phyloP scores from a whole-genome alignment of 2,113 vertebrate species.

The Ibidorhyncha struthersii region DNA sequence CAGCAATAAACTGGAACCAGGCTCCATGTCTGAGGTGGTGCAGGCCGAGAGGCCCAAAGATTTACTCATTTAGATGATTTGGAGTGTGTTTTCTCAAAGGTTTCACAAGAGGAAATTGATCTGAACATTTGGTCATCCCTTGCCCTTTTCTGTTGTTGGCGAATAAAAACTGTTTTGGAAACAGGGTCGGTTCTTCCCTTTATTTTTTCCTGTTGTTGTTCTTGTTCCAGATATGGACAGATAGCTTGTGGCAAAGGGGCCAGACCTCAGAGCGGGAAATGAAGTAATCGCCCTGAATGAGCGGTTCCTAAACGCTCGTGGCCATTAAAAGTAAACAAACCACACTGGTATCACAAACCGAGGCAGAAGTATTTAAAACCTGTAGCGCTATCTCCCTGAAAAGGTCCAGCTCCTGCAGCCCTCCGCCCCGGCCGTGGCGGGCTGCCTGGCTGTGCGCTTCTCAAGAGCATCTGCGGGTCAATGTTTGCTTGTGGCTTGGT shows the following conservation, averaged over 20 bases:
- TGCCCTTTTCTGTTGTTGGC: constrained; percentile 65
- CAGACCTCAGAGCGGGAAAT: background rate
- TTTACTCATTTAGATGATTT: constrained; percentile 77
- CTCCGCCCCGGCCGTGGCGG: background rate
- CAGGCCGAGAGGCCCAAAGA: constrained; percentile 63
- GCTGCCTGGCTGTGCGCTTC: background rate
- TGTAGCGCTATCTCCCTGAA: background rate
- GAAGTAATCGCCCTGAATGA: background rate
- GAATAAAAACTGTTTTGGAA: constrained; percentile 68
- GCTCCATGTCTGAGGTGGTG: constrained; percentile 72
- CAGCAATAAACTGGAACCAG: constrained; percentile 81
- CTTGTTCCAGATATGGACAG: background rate
- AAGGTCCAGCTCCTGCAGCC: background rate
- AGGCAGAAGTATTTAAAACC: background rate
- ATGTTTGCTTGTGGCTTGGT: background rate
- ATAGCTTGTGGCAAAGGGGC: background rate
- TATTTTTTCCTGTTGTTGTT: constrained; percentile 5
- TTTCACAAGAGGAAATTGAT: constrained; percentile 73
- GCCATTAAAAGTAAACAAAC: background rate
- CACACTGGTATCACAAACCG: background rate
- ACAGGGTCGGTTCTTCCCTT: background rate
- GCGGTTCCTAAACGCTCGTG: fast-evolving
- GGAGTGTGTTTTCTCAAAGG: constrained; percentile 75
- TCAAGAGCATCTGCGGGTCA: background rate
- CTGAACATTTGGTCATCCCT: constrained; percentile 63